Evolutionary conservation across 2,797 vertebrate genomes (phyloP).

Genomic region (Rousettus madagascariensis): DNA sequence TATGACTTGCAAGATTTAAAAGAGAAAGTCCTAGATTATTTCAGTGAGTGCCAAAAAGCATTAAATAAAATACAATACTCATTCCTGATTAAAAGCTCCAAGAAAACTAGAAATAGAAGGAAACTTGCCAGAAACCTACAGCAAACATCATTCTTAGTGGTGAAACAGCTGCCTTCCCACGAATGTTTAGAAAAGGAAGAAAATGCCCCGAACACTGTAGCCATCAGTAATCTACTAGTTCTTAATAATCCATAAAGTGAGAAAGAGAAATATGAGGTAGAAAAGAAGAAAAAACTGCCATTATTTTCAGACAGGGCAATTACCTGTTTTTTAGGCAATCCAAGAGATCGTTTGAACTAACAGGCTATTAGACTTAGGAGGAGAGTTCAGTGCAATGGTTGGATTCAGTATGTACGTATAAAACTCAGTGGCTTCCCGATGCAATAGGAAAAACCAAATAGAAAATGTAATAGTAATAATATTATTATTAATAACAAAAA

Average conservation of each 20-base stretch:
- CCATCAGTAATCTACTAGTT: not conserved
- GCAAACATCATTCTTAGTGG: not conserved
- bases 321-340: not conserved
- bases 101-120: constrained; percentile 22
- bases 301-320: not conserved
- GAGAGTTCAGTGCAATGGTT: not conserved
- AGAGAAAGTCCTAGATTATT: constrained; percentile 15
- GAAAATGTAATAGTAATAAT: not conserved
- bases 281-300: not conserved
- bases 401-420: not conserved
- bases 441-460: not conserved
- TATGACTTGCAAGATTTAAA: not conserved
- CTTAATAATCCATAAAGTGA: not conserved
- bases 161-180: not conserved
- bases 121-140: not conserved
- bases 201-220: not conserved
- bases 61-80: constrained; percentile 20
- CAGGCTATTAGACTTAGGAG: not conserved
- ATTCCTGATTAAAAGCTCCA: constrained; percentile 4
- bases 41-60: not conserved
- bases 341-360: not conserved
- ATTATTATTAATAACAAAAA: not conserved
- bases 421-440: not conserved
- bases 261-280: not conserved
- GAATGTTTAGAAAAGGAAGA: constrained; percentile 5